Base-by-base conservation (phyloP, 53 echinoderm and acorn worm genomes). In the Stichopus horrens region DNA sequence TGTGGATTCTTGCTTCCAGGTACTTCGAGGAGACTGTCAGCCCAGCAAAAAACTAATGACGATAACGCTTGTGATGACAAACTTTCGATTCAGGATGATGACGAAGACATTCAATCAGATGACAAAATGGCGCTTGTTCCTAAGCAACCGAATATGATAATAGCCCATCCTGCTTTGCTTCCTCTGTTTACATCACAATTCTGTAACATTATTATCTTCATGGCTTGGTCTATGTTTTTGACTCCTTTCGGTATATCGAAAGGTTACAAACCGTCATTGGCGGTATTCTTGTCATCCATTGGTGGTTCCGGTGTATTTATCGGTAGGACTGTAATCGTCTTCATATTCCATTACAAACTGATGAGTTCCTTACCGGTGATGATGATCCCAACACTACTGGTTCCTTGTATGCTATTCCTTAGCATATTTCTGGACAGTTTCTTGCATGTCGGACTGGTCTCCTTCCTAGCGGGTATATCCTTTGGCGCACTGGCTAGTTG, bases 221-320 rank as follows among this genome's bases (percentile, higher is more conserved):
- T 63, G 16, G 10, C 63, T 10, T 63, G 63, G 63, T 23, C 75
- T 5, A 78, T 78, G 78, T 53, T 78, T 78, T 16, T 78, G 55
- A 18, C 52, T 5, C 54, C 78, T 78, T 53, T 54, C 53, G 78
- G 78, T 55, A 54, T 78, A 54, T 54, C 78, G 51, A 78, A 78
- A 78, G 78, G 78, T 13, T 78, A 78, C 78, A 53, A 53, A 78
- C 78, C 78, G 55, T 78, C 78, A 37, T 53, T 53, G 9, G 53
- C 78, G 13, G 78, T 78, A 54, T 19, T 52, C 13, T 53, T 78
- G 16, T 78, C 78, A n/a, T 37, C 78, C 9, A 10, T 78, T 18
- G 78, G 51, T 9, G 78, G 78, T 54, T 53, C 78, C 55, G 78
- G 78, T 54, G 54, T 78, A 14, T 78, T 78, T 53, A 52, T 54